Conservation (phyloP, 2,113 vertebrate genomes). For the Caranx ignobilis region DNA sequence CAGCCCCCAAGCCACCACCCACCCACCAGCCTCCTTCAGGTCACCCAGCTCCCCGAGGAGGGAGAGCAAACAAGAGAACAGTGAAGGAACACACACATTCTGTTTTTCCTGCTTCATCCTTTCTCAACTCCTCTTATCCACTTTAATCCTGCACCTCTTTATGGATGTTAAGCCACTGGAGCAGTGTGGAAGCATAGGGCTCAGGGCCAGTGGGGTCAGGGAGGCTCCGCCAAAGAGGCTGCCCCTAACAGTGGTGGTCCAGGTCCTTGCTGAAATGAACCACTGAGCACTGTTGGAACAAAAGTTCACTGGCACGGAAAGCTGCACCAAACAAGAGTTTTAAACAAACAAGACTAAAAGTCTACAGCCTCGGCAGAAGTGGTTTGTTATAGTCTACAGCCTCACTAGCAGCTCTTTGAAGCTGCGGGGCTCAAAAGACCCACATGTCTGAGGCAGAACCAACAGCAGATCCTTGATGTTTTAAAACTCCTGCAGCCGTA, state of each 20-base stretch:
- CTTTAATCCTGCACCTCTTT: constrained; percentile 91
- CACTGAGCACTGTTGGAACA: constrained; percentile 64
- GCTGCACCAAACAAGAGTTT: constrained; percentile 37
- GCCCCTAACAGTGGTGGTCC: constrained; percentile 75
- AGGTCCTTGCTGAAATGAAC: constrained; percentile 53
- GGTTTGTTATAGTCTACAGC: constrained; percentile 34
- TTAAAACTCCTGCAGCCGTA: neutral
- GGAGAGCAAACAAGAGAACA: constrained; percentile 72
- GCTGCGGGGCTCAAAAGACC: neutral
- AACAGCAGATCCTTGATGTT: neutral
- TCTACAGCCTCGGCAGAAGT: constrained; percentile 2
- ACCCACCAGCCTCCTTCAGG: constrained; percentile 69
- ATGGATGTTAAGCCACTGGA: constrained; percentile 68
- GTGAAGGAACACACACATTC: constrained; percentile 77
- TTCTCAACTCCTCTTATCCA: constrained; percentile 68
- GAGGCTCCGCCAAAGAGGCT: constrained; percentile 83
- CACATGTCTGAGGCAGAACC: constrained; percentile 4
- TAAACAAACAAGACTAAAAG: constrained; percentile 42
- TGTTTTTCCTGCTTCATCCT: constrained; percentile 71
- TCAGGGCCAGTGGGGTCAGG: constrained; percentile 66
- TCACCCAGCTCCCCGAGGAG: constrained; percentile 66
- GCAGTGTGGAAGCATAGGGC: constrained; percentile 59
- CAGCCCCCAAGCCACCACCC: constrained; percentile 77
- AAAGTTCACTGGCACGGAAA: constrained; percentile 31
- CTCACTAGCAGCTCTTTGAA: constrained; percentile 8